Evolutionary conservation across 2,888 invertebrate genomes (phyloP), one percentile per base, ranked within the genome.

Genomic region (Halocaridina rubra): DNA sequence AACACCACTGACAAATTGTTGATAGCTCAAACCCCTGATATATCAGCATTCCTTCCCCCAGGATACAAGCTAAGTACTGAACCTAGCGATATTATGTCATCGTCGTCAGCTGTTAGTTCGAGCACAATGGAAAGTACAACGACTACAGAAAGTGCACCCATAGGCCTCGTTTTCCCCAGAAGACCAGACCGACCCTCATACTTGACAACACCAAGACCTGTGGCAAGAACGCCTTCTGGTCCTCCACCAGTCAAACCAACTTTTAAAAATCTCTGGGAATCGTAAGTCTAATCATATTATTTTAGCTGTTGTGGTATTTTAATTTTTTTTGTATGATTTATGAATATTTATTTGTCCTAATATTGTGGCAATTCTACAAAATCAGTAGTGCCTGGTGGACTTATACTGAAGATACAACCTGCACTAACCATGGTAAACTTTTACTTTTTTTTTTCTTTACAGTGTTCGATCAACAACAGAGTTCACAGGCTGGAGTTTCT

Each of bases 151-250:
- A 16, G 19, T 24, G 59, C 71, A 2, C 85, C 72, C 0, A 77
- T 53, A 27, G 86, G 86, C 24, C 33, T 88, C 7, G 77, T 86
- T 19, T 88, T 88, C 69, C 88, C 88, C 0, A 81, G 80, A 16
- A 64, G 86, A 7, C 72, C 72, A 8, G 80, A 72, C 4, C n/a
- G 46, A 27, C 84, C 88, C 3, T 61, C 80, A 2, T 84, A 75
- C 71, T 33, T 84, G 13, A 76, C 86, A 24, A 86, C 81, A 3
- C 29, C 74, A 3, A 64, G 10, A 33, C 75, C 81, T n/a, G 53
- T 29, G 27, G n/a, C 80, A 22, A 4, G 13, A 53, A 79, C 81
- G 19, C 61, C 79, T 16, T 84, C 84, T 46, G 82, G 80, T 16
- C 85, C 85, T 13, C 80, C 80, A 16, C 80, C 82, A 10, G 24